Percentiles rank a stretch among this genome's conserved stretches.
Conservation (phyloP, 2,888 invertebrate genomes). For the Nasonia oneida region DNA sequence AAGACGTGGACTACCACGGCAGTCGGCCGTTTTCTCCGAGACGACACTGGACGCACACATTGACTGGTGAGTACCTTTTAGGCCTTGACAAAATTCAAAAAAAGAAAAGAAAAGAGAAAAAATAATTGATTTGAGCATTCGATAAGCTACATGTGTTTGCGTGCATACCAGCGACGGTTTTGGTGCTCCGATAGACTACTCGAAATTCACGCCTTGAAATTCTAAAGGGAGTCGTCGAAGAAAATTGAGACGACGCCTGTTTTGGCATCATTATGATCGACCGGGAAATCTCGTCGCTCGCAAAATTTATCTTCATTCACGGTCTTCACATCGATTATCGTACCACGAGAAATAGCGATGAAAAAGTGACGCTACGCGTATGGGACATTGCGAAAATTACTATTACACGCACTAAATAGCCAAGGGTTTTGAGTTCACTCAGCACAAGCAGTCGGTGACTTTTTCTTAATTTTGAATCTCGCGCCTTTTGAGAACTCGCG, state of each 20-base stretch:
- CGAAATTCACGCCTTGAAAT: slow-evolving; percentile 69
- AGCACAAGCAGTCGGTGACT: slow-evolving; percentile 17
- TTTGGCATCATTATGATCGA: slow-evolving; percentile 46
- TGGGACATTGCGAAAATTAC: not conserved
- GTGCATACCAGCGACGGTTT: slow-evolving; percentile 67
- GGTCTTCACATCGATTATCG: not conserved
- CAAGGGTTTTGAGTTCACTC: slow-evolving; percentile 37
- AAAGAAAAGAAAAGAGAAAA: slow-evolving; percentile 25
- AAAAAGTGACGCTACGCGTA: not conserved
- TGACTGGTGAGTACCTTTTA: slow-evolving; percentile 74
- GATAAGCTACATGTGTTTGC: slow-evolving; percentile 49
- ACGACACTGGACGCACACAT: slow-evolving; percentile 38
- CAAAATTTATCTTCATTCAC: slow-evolving; percentile 41
- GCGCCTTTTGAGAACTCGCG: not conserved
- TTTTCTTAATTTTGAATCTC: not conserved
- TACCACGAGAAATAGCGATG: not conserved
- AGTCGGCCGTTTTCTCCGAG: slow-evolving; percentile 39
- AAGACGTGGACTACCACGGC: not conserved
- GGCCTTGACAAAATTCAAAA: slow-evolving; percentile 65
- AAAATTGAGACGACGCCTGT: slow-evolving; percentile 43
- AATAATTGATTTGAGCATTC: slow-evolving; percentile 47
- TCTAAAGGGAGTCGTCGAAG: not conserved
- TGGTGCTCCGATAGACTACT: slow-evolving; percentile 78
- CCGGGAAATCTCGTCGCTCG: slow-evolving; percentile 63
- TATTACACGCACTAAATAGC: slow-evolving; percentile 18